Conservation (phyloP, 2,113 vertebrate species). For the Trichomycterus rosablanca region DNA sequence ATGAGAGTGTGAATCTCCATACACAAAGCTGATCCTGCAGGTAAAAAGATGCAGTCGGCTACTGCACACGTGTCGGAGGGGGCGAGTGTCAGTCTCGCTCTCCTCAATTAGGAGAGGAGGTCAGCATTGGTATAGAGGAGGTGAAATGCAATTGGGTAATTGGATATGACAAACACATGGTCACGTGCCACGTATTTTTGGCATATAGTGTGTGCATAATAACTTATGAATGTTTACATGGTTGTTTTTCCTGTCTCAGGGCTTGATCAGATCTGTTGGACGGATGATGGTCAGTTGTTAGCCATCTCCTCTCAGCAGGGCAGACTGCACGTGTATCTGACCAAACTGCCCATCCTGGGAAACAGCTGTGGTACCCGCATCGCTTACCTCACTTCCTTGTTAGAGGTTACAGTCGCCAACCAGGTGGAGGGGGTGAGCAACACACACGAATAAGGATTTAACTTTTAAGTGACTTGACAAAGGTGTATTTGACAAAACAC, state of each 20-base stretch:
- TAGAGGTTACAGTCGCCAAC: constrained; percentile 90
- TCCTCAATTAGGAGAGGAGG: too few species aligned
- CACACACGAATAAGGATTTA: neutral
- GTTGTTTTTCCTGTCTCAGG: constrained; percentile 66
- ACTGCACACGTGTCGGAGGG: too few species aligned
- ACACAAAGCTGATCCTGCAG: too few species aligned
- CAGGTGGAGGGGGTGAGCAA: constrained; percentile 81
- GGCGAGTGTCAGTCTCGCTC: too few species aligned
- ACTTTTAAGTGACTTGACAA: too few species aligned
- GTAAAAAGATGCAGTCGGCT: too few species aligned
- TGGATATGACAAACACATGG: too few species aligned
- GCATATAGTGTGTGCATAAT: neutral
- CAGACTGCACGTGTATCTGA: constrained; percentile 87
- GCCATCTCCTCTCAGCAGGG: constrained; percentile 86
- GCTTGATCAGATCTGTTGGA: constrained; percentile 87
- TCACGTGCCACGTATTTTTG: too few species aligned
- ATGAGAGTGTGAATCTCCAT: too few species aligned
- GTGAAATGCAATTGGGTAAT: too few species aligned
- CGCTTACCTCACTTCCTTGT: constrained; percentile 90
- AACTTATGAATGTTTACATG: neutral
- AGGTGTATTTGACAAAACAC: too few species aligned
- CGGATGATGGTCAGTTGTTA: constrained; percentile 91
- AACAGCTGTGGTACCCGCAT: constrained; percentile 80
- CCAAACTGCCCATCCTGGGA: constrained; percentile 90
- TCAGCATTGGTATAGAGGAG: too few species aligned